These are phyloP conservation scores for Synergus laeviventris DNA, from an alignment of 2,888 invertebrate species.

Conservation along the genomic window DNA sequence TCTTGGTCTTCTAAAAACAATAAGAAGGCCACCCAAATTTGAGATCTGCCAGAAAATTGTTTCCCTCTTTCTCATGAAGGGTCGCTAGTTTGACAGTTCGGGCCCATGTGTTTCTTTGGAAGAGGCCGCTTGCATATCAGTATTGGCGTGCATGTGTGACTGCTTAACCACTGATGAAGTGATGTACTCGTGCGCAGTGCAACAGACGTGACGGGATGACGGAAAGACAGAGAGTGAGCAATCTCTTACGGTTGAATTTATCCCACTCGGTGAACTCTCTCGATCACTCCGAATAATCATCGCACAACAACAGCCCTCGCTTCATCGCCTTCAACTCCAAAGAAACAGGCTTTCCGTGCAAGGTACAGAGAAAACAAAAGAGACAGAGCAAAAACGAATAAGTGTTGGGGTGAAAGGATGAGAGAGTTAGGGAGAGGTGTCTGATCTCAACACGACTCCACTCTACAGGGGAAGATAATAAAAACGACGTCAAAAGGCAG, in stretches of 20 bases:
- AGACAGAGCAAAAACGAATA: conserved; percentile 28
- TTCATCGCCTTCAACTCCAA: conserved; percentile 61
- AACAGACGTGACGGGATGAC: conserved; percentile 20
- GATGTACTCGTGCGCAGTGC: conserved; percentile 9
- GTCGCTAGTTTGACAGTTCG: conserved; percentile 13
- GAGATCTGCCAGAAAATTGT: not conserved
- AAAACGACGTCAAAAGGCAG: conserved; percentile 51
- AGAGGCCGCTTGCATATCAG: conserved; percentile 1
- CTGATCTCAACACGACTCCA: conserved; percentile 19
- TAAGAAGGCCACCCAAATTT: not conserved
- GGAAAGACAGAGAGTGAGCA: conserved; percentile 54
- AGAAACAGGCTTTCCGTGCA: conserved; percentile 44
- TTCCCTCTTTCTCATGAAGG: not conserved
- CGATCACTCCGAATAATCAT: conserved; percentile 73
- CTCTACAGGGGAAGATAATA: conserved; percentile 49
- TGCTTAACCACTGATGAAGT: conserved; percentile 36
- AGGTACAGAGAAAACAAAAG: conserved; percentile 18
- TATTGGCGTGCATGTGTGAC: conserved; percentile 29
- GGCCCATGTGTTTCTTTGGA: conserved; percentile 26
- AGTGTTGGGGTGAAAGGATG: conserved; percentile 37
- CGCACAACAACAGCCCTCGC: conserved; percentile 58
- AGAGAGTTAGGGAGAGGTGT: conserved; percentile 30
- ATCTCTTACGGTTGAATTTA: conserved; percentile 71
- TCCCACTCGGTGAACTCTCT: conserved; percentile 60
- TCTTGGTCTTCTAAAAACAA: too few species aligned